Percentiles rank a stretch among this genome's conserved stretches.
Conservation (phyloP, 2,113 vertebrate species). For the Ciconia boyciana region DNA sequence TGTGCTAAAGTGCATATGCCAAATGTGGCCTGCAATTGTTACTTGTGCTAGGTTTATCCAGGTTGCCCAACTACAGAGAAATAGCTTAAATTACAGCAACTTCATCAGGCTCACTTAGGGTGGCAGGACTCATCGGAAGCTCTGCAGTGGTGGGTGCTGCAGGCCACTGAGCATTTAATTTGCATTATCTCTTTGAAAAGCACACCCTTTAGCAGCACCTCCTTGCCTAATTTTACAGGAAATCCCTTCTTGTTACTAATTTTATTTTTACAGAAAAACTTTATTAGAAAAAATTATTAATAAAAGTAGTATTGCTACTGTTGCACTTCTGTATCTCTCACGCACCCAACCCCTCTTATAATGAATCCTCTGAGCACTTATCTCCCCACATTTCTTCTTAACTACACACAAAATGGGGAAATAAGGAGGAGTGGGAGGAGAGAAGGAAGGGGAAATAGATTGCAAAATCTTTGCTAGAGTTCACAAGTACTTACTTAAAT, state of each 20-base stretch:
- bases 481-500: constrained; percentile 52
- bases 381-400: neutral
- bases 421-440: neutral
- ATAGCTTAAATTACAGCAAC: neutral
- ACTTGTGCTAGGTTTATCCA: neutral
- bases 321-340: neutral
- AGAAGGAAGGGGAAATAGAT: constrained; percentile 34
- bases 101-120: neutral
- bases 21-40: neutral
- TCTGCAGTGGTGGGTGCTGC: neutral
- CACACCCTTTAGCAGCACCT: neutral
- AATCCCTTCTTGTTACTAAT: neutral
- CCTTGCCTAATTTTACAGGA: constrained; percentile 2
- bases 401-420: constrained; percentile 27
- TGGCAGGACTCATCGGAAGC: neutral
- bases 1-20: neutral
- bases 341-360: neutral
- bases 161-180: neutral
- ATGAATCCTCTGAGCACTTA: neutral
- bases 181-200: neutral
- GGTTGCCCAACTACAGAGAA: neutral
- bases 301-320: neutral
- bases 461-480: constrained; percentile 15
- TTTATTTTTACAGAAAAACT: neutral
- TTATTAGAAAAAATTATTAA: neutral